Conservation (phyloP, 2,888 invertebrate species). For the Caenorhabditis sinica region DNA sequence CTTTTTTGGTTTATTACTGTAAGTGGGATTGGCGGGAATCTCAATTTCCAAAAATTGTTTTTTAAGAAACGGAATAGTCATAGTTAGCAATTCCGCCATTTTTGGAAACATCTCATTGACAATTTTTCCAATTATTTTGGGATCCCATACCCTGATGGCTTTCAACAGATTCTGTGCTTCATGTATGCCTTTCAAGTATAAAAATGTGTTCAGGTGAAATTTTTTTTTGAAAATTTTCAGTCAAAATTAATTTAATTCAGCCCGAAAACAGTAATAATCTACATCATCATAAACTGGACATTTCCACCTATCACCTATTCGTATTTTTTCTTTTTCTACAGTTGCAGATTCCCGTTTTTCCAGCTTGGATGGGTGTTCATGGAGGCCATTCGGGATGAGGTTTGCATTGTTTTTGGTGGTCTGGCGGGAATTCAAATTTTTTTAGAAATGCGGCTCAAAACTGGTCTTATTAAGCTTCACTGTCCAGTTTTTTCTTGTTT, state of each 20-base stretch:
- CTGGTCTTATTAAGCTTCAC: conserved; percentile 8
- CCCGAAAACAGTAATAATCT: conserved; percentile 2
- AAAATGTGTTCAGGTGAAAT: conserved; percentile 27
- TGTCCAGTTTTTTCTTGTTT: conserved; percentile 4
- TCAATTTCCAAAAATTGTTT: background rate
- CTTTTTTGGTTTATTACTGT: conserved; percentile 32
- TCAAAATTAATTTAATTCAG: conserved; percentile 32
- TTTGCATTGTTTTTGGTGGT: background rate
- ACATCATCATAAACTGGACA: conserved; percentile 26
- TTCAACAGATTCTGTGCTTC: conserved; percentile 50
- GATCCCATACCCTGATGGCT: conserved; percentile 23
- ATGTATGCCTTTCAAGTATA: conserved; percentile 42
- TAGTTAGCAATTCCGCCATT: conserved; percentile 19
- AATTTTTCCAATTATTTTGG: conserved; percentile 32
- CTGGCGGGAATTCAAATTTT: background rate
- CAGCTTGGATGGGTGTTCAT: conserved; percentile 54
- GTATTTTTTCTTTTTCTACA: conserved; percentile 33
- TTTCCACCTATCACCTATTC: conserved; percentile 16
- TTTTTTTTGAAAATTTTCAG: background rate
- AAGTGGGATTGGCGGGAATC: background rate
- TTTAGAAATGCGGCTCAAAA: conserved; percentile 20
- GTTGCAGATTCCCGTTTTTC: conserved; percentile 39
- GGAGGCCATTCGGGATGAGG: conserved; percentile 26
- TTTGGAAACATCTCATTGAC: conserved; percentile 40
- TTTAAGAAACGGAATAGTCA: conserved; percentile 12